Base-by-base conservation (phyloP, 1,140 invertebrate species). In the Anthonomus grandis region DNA sequence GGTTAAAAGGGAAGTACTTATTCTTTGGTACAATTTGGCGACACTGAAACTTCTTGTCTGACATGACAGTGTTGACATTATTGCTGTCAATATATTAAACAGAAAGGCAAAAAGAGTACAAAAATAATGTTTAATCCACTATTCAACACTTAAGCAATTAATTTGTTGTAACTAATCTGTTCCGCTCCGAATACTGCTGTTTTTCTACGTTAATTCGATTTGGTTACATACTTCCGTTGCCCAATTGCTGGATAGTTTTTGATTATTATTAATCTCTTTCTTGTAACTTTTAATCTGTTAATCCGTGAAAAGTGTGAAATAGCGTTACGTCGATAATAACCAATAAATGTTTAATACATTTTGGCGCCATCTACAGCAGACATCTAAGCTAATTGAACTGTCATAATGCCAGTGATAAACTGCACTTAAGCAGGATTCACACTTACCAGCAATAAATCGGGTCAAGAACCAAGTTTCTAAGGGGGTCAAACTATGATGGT, bases 381-480 rank as follows among this genome's bases (percentile, higher is more conserved):
- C 31, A 10, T 10, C 10, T 34, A 12, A 34, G 10, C 1, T 12
- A 34, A 34, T 13, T 34, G n/a, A 34, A 2, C 13, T 12, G 15
- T 34, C 31, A 34, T 1, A 2, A 2, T 34, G 15, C 10, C 13
- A 34, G 15, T 34, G 31, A 34, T 2, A 1, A 34, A 34, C 31
- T 34, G 10, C 42, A 45, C 8, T 15, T 13, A 42, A n/a, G 39
- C 13, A 19, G 0, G 10, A 42, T 13, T 17, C n/a, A 46, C 10
- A 60, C 76, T 75, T 74, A 91, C 90, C 93, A 67, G 92, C 89
- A 39, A 95, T 86, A 75, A 95, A 97, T 74, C 94, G 95, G 38
- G 96, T 92, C 41, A 95, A 87, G 64, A 95, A 85, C 95, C 95
- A 98, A 39, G 94, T 95, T 68, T 92, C 92, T 60, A 96, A 80